Base-by-base conservation (phyloP, 1,140 invertebrate species). In the Aphaenogaster floridana region DNA sequence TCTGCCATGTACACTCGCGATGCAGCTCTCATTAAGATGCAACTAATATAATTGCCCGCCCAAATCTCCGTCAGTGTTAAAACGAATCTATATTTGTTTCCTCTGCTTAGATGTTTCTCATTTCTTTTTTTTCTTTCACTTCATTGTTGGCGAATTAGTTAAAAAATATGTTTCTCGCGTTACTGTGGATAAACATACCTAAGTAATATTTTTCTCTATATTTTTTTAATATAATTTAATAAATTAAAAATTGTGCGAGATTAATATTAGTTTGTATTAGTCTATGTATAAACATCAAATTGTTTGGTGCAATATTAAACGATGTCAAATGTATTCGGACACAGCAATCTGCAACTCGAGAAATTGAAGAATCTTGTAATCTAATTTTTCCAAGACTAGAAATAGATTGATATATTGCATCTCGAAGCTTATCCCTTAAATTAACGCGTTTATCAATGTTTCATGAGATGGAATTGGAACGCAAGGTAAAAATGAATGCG, bases 381-480 rank as follows among this genome's bases (percentile, higher is more conserved):
- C 17, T 17, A 21, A 42, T 76, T n/a, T 50, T 61, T 59, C 8
- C n/a, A 61, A 48, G 1, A 61, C 3, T 45, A 3, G 2, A 64
- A 79, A 21, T 64, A 50, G 5, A 50, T 66, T 64, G 13, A 36
- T 50, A 45, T 63, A 48, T 50, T 80, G n/a, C 13, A 57, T 57
- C n/a, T 80, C 21, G 2, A 81, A 69, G 7, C 17, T 15, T 63
- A 48, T 71, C 15, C 17, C 15, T 72, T 74, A 61, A 48, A 59
- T 42, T 54, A 69, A 81, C n/a, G 13, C 7, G 8, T 76, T 63
- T 48, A 84, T 76, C 34, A 8, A 42, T 87, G 4, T 61, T 39
- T 63, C 21, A 79, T 36, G 79, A 79, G 89, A 90, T 90, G 89
- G 89, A 90, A 90, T 90, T 90, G 87, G 89, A 77, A 66, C 34